Evolutionary conservation across 2,797 vertebrate genomes (phyloP).

Genomic region (Glyptemys insculpta): DNA sequence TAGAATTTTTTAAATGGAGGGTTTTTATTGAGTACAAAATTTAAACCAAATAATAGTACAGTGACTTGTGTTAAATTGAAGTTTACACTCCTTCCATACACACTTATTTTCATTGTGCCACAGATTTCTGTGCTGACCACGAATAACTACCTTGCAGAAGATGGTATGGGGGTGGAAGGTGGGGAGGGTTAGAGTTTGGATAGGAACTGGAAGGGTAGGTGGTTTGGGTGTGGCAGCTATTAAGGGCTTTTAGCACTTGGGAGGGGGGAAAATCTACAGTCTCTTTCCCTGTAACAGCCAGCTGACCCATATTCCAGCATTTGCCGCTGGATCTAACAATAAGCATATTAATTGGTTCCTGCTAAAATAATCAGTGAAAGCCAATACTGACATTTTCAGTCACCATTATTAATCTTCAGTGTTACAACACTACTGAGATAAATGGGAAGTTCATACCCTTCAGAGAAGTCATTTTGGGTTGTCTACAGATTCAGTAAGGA

Average conservation of each 20-base stretch:
- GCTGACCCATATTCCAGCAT: not conserved
- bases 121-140: not conserved
- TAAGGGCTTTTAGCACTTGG: not conserved
- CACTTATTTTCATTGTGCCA: accelerated
- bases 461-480: not conserved
- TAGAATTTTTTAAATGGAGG: not conserved
- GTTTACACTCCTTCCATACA: not conserved
- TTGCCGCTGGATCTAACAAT: not conserved
- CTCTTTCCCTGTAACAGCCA: not conserved
- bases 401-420: not conserved
- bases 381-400: not conserved
- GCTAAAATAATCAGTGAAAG: not conserved
- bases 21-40: not conserved
- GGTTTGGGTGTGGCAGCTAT: not conserved
- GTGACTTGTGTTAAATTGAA: not conserved
- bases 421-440: not conserved
- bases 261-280: not conserved
- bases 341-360: not conserved
- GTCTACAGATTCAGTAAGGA: accelerated
- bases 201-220: not conserved
- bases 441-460: not conserved
- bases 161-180: accelerated
- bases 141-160: not conserved
- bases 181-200: not conserved
- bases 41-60: not conserved